Percentiles rank a stretch among this genome's conserved stretches.
These are phyloP conservation scores for Liopterus haemorrhoidalis DNA, from an alignment of 2,888 invertebrate species.

Conservation along the genomic window DNA sequence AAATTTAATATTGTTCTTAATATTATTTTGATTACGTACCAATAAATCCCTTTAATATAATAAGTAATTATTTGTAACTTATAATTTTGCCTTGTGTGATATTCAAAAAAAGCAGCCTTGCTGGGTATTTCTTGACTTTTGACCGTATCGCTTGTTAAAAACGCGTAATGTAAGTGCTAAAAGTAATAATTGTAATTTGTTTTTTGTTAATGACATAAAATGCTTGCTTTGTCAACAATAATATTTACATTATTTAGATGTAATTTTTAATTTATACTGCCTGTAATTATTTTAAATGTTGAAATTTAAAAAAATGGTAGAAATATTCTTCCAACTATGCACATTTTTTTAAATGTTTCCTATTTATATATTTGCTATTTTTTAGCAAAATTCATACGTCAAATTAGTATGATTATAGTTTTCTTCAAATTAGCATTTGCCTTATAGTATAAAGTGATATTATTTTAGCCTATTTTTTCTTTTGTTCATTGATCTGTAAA, in stretches of 20 bases:
- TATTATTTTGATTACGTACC: too few relatives aligned
- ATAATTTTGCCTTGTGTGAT: too few relatives aligned
- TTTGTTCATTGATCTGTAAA: constrained; percentile 18
- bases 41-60: too few relatives aligned
- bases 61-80: too few relatives aligned
- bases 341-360: constrained; percentile 18
- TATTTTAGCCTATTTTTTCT: constrained; percentile 23
- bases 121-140: too few relatives aligned
- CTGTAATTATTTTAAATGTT: constrained; percentile 15
- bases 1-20: too few relatives aligned
- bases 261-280: neutral
- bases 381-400: constrained; percentile 20
- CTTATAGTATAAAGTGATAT: constrained; percentile 21
- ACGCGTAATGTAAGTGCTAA: too few relatives aligned
- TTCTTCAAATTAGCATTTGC: constrained; percentile 23
- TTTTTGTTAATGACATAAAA: too few relatives aligned
- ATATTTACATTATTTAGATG: neutral
- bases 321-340: constrained; percentile 18
- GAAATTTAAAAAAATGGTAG: constrained; percentile 15
- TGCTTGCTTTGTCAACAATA: constrained; percentile 23
- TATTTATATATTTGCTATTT: constrained; percentile 24
- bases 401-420: constrained; percentile 16
- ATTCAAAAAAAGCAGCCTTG: too few relatives aligned
- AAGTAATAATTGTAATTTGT: too few relatives aligned
- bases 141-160: too few relatives aligned